Conservation (phyloP, 2,113 vertebrate genomes). For the Glaucomys volans region DNA sequence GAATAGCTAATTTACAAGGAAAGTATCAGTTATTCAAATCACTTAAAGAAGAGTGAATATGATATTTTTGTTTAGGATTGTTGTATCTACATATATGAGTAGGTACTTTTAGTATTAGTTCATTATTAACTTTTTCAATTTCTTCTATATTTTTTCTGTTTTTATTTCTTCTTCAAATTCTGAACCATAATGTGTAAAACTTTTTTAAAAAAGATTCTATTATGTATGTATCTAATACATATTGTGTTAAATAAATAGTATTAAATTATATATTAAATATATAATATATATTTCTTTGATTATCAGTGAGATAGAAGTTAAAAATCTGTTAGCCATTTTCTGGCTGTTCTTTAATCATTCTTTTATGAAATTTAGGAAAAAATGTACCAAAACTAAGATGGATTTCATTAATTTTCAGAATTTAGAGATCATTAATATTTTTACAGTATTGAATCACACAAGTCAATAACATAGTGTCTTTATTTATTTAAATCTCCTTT, state of each 20-base stretch:
- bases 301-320: conserved; percentile 3
- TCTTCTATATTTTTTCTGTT: background rate
- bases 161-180: background rate
- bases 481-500: conserved; percentile 10
- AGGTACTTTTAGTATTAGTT: background rate
- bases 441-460: background rate
- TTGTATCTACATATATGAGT: background rate
- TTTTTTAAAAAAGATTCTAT: background rate
- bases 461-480: background rate
- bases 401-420: conserved; percentile 25
- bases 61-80: background rate
- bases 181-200: background rate
- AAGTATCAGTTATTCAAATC: conserved; percentile 6
- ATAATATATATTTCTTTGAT: background rate
- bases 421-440: background rate
- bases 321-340: background rate
- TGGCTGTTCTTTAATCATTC: background rate
- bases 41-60: background rate
- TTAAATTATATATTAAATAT: background rate
- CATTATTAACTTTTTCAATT: background rate
- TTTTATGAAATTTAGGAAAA: background rate
- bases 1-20: conserved; percentile 22
- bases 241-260: background rate
- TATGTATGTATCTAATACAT: background rate
- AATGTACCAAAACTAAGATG: background rate